phyloP scores from a whole-genome alignment of 2,888 invertebrate species.

The Amiota minor region DNA sequence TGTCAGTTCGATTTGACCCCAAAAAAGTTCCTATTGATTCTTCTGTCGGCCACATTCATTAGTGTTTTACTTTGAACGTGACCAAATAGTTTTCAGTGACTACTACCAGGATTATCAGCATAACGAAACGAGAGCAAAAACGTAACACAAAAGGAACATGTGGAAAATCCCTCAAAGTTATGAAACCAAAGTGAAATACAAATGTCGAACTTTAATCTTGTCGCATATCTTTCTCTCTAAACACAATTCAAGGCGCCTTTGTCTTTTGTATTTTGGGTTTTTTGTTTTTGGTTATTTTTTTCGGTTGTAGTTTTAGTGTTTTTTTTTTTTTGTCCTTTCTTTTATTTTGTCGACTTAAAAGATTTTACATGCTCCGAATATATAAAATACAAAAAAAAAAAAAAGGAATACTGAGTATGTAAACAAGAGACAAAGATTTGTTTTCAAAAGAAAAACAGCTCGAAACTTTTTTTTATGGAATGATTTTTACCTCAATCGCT shows the following conservation, averaged over 20 bases:
- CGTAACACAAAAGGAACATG: background rate
- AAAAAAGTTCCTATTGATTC: background rate
- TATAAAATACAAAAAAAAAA: background rate
- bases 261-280: background rate
- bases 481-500: background rate
- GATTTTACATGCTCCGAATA: conserved; percentile 5
- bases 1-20: background rate
- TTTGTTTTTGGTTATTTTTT: background rate
- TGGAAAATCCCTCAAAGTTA: conserved; percentile 4
- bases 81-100: conserved; percentile 17
- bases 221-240: background rate
- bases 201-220: conserved; percentile 11
- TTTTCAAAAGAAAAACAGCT: background rate
- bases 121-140: background rate
- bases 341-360: conserved; percentile 1
- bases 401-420: too few species aligned
- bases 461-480: background rate
- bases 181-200: conserved; percentile 22
- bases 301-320: background rate
- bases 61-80: conserved; percentile 17
- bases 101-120: background rate
- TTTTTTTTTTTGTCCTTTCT: background rate
- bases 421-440: too few species aligned
- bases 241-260: background rate
- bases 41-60: conserved; percentile 12